phyloP scores from a whole-genome alignment of 2,113 vertebrate species.

The Trematocara marginatum region DNA sequence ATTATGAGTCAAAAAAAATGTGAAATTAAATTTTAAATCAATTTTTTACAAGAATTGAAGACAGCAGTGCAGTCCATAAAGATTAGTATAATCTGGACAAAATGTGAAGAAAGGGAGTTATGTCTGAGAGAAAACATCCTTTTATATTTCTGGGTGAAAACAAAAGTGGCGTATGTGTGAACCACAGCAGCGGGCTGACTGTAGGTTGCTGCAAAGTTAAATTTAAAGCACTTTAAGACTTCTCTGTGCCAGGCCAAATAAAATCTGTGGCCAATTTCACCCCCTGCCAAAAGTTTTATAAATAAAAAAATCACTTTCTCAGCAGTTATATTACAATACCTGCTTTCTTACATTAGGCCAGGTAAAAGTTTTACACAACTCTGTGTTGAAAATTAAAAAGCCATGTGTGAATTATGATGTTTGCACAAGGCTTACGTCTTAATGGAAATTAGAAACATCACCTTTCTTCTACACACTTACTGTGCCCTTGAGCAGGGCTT shows the following conservation, averaged over 20 bases:
- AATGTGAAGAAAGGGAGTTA: neutral
- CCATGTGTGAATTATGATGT: neutral
- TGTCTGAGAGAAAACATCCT: neutral
- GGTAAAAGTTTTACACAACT: neutral
- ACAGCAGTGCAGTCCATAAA: neutral
- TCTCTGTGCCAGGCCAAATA: constrained; percentile 18
- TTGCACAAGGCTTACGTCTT: neutral
- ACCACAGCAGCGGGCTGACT: neutral
- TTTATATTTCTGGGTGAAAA: neutral
- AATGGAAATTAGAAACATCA: neutral
- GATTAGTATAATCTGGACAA: neutral
- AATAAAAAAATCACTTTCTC: constrained; percentile 38
- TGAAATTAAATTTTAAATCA: neutral
- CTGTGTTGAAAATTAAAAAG: constrained; percentile 3
- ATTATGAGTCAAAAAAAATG: neutral
- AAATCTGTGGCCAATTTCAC: neutral
- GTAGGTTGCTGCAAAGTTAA: constrained; percentile 2
- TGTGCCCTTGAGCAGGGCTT: constrained; percentile 37
- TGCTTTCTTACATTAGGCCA: constrained; percentile 4
- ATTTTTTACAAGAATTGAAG: neutral
- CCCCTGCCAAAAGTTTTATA: neutral
- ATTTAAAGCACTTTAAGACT: constrained; percentile 24
- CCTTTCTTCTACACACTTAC: neutral
- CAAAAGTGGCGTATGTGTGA: neutral
- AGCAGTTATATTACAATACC: constrained; percentile 24